A percentile compares a stretch with the other conserved stretches of the same genome.
phyloP scores from a whole-genome alignment of 2,113 vertebrate species.

The Dipodomys stephensi region DNA sequence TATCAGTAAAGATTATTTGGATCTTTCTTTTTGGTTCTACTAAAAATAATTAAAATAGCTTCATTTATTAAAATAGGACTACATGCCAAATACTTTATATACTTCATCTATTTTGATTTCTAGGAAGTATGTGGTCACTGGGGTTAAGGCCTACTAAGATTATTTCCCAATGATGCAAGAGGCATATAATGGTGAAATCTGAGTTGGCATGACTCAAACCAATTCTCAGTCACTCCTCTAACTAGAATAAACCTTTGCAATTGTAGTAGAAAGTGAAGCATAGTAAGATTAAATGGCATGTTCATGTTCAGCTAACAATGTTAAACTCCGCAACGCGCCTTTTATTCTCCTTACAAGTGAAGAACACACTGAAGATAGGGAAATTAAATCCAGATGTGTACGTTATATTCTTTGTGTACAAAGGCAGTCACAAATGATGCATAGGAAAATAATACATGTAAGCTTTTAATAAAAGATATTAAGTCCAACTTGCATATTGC shows the following conservation, averaged over 20 bases:
- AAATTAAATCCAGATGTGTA: constrained; percentile 63
- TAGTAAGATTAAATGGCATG: background rate
- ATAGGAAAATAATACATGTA: constrained; percentile 62
- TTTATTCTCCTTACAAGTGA: background rate
- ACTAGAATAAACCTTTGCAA: background rate
- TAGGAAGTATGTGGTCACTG: background rate
- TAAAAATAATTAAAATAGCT: constrained; percentile 60
- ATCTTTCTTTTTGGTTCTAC: background rate
- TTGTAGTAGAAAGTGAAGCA: background rate
- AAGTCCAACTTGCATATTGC: constrained; percentile 48
- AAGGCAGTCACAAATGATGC: constrained; percentile 10
- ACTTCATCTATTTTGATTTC: background rate
- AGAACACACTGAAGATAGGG: background rate
- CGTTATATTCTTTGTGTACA: background rate
- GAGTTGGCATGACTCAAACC: background rate
- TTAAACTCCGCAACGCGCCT: background rate
- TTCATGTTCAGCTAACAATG: background rate
- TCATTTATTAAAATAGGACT: constrained; percentile 6
- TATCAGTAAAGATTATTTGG: background rate
- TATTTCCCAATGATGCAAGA: background rate
- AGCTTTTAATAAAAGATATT: constrained; percentile 69
- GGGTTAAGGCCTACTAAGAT: background rate
- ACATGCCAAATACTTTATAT: background rate
- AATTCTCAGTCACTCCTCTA: background rate
- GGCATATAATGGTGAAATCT: background rate